Percentiles rank a stretch among this genome's conserved stretches.
These are phyloP conservation scores for Epizoanthus scotinus DNA, from an alignment of 92 coral and sea anemone genomes.

Conservation along the genomic window DNA sequence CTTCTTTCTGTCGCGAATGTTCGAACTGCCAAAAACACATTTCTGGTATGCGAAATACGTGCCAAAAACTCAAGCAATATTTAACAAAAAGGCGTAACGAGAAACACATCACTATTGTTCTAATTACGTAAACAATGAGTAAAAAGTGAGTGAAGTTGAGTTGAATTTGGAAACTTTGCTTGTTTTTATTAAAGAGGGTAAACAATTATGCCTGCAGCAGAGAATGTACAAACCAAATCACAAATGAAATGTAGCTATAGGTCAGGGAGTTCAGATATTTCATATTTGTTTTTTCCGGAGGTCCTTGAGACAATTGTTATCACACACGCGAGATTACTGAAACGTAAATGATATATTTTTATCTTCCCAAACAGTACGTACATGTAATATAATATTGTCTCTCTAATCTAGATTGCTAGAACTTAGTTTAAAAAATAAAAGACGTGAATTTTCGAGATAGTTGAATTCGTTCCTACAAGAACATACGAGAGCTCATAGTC, in stretches of 20 bases:
- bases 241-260: background rate
- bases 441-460: background rate
- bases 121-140: slow-evolving; percentile 7
- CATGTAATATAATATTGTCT: background rate
- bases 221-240: background rate
- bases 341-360: background rate
- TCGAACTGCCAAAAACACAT: background rate
- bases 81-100: background rate
- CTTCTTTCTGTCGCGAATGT: background rate
- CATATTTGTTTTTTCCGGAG: background rate
- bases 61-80: background rate
- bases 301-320: slow-evolving; percentile 1
- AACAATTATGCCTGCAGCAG: background rate
- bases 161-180: background rate
- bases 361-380: background rate
- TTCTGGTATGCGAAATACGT: background rate
- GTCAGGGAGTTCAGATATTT: background rate
- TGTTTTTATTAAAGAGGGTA: background rate
- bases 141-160: background rate
- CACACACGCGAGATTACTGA: background rate
- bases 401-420: background rate
- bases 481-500: too few species aligned
- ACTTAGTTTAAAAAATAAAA: too few species aligned
- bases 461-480: background rate
- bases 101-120: slow-evolving; percentile 3